Evolutionary conservation across 2,888 invertebrate species (phyloP).

Genomic region (Calameuta pallipes): DNA sequence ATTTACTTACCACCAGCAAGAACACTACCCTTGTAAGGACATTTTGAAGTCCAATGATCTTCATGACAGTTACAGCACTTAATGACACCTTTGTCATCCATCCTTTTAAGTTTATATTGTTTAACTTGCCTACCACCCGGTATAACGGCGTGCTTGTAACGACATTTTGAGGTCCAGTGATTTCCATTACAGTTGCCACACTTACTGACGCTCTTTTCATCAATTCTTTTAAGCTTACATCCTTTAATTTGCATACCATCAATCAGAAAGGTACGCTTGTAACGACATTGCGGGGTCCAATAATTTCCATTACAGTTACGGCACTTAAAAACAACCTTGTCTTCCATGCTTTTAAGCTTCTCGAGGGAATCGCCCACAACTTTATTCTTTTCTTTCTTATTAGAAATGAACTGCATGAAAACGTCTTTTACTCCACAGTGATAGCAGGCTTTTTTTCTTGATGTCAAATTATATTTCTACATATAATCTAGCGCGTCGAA

Average conservation of each 20-base stretch:
- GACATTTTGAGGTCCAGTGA: no score
- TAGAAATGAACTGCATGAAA: conserved; percentile 91
- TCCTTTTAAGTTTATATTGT: conserved; percentile 74
- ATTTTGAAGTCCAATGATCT: conserved; percentile 98
- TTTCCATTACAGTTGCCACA: no score
- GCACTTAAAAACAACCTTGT: conserved; percentile 84
- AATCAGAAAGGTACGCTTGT: conserved; percentile 87
- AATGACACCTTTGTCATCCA: conserved; percentile 77
- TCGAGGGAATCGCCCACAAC: conserved; percentile 87
- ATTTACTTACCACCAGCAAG: conserved; percentile 70
- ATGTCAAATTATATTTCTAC: no score
- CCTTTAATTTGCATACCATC: no score
- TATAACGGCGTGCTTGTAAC: no score
- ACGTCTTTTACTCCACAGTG: conserved; percentile 97
- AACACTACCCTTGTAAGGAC: conserved; percentile 96
- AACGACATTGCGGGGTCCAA: conserved; percentile 98
- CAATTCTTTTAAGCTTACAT: no score
- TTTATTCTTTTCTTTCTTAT: conserved; percentile 88
- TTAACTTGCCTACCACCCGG: no score
- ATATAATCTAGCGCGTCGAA: no score
- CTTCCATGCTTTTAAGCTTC: conserved; percentile 77
- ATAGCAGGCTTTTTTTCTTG: conserved; percentile 84
- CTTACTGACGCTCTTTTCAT: no score
- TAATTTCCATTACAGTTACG: conserved; percentile 95
- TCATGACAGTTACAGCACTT: conserved; percentile 93